Evolutionary conservation across 2,797 vertebrate species (phyloP), one percentile per base, ranked within the genome.

Genomic region (Synanceia verrucosa): DNA sequence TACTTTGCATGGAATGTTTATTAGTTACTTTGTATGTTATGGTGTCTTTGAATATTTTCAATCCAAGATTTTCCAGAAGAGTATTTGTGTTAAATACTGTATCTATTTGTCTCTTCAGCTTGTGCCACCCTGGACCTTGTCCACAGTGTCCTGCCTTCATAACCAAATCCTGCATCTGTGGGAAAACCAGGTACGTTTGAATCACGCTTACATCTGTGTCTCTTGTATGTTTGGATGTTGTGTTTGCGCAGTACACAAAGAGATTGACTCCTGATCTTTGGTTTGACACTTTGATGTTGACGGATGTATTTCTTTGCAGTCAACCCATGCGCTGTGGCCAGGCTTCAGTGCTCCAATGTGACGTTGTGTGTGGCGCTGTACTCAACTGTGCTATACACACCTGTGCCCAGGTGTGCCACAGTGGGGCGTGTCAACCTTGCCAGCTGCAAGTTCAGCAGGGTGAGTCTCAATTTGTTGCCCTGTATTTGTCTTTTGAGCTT

Each of bases 81-180:
- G 2, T 41, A 26, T 63, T 39, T 48, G 34, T 43, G 0, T 59
- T 33, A 13, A 72, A 28, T 10, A 8, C 28, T 65, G 34, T 91
- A 69, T 44, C 60, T n/a, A n/a, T n/a, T n/a, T n/a, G n/a, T 82
- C 76, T 78, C 41, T 84, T 55, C 85, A 98, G 98, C 63, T 93
- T 99, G 29, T 99, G 98, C 84, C 98, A 99, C 77, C 98, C 98
- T 70, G 98, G 98, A 84, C 98, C 98, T 70, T 99, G 98, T 82
- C 98, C 98, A 56, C 96, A 96, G 0, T 99, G 98, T 83, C 98
- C 98, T 79, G 97, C 98, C 48, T 97, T 96, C 88, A 88, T 96
- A 63, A 98, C 95, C 37, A 99, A 97, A 88, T 93, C 95, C 44
- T 99, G 98, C 69, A 86, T 96, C 92, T 99, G 98, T 91, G 95